These are phyloP conservation scores for Emys orbicularis DNA, from an alignment of 2,797 vertebrate species.

Conservation along the genomic window DNA sequence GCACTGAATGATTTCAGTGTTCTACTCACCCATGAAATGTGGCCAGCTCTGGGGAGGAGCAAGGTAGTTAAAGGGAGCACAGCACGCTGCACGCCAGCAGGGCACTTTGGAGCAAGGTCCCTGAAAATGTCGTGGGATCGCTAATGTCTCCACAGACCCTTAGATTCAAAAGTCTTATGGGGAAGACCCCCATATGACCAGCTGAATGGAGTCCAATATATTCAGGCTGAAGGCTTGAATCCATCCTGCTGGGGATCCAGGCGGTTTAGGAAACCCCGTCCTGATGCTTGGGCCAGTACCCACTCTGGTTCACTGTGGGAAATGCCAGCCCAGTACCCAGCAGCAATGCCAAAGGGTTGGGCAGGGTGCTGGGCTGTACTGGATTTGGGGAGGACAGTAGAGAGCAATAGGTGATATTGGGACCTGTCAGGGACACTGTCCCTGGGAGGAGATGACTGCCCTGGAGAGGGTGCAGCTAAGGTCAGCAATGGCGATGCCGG, in stretches of 20 bases:
- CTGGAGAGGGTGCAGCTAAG: not conserved
- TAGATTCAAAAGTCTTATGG: not conserved
- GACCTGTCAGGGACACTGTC: not conserved
- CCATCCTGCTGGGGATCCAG: not conserved
- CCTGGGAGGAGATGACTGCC: not conserved
- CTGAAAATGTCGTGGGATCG: not conserved
- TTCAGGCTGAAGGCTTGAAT: not conserved
- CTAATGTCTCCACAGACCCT: not conserved
- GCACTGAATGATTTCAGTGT: not conserved
- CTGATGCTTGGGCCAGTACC: not conserved
- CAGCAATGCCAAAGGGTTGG: rapidly evolving
- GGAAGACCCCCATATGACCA: not conserved
- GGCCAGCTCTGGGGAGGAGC: not conserved
- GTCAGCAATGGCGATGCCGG: not conserved
- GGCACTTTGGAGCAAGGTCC: not conserved
- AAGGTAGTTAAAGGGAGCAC: not conserved
- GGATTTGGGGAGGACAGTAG: not conserved
- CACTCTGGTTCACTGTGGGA: not conserved
- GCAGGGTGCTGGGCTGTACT: not conserved
- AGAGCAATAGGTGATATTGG: not conserved
- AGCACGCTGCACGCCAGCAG: not conserved
- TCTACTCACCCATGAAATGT: not conserved
- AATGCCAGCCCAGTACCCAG: not conserved
- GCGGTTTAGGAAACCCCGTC: not conserved
- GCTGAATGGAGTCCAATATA: not conserved